Percentiles rank a stretch among this genome's conserved stretches.
Evolutionary conservation across 2,797 vertebrate genomes (phyloP).

Genomic region (Tenualosa thibaudeaui): DNA sequence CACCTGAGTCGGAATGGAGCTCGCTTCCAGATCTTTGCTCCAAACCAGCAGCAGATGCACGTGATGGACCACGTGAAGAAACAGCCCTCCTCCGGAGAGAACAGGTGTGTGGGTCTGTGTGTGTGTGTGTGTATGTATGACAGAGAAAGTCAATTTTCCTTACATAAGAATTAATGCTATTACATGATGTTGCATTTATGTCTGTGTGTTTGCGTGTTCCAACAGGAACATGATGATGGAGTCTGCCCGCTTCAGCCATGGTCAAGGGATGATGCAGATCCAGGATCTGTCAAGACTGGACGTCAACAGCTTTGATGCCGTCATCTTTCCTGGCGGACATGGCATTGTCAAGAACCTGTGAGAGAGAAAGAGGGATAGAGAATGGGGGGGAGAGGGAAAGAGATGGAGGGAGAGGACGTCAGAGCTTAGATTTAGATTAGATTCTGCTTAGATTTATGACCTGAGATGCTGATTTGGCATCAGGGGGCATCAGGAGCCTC

Average conservation of each 20-base stretch:
- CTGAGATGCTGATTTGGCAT: too few relatives aligned
- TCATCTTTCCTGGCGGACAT: constrained; percentile 76
- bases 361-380: constrained; percentile 44
- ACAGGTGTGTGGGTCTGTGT: constrained; percentile 58
- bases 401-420: too few relatives aligned
- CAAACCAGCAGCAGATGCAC: constrained; percentile 77
- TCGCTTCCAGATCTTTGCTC: constrained; percentile 75
- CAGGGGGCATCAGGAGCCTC: too few relatives aligned
- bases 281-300: constrained; percentile 74
- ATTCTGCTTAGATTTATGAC: too few relatives aligned
- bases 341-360: constrained; percentile 75
- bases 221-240: constrained; percentile 75
- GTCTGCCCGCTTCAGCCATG: constrained; percentile 72
- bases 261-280: constrained; percentile 69
- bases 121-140: background rate
- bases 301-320: constrained; percentile 68
- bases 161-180: too few relatives aligned
- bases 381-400: background rate
- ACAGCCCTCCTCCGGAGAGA: constrained; percentile 70
- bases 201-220: constrained; percentile 30
- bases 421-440: too few relatives aligned
- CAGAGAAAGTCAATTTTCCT: too few relatives aligned
- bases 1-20: constrained; percentile 76
- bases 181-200: background rate
- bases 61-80: constrained; percentile 73